These are phyloP conservation scores for Tubulanus polymorphus DNA, from an alignment of 2,888 invertebrate genomes.

Conservation along the genomic window DNA sequence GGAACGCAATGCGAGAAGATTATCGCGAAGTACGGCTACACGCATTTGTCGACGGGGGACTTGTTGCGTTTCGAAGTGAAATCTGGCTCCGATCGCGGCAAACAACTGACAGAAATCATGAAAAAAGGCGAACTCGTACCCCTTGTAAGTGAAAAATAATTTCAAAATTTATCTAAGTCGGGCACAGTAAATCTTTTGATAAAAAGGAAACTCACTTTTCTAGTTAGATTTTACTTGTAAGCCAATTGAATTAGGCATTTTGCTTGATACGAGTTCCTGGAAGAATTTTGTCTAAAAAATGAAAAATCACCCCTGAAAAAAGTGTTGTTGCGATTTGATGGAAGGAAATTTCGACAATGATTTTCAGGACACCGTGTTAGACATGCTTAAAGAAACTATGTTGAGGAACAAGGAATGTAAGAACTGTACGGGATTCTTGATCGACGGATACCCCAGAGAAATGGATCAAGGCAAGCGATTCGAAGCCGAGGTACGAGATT, in stretches of 20 bases:
- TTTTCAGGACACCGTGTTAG: slow-evolving; percentile 68
- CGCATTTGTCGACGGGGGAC: slow-evolving; percentile 83
- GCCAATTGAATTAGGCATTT: too few species aligned
- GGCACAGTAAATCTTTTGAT: too few species aligned
- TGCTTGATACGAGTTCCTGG: too few species aligned
- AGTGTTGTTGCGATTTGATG: too few species aligned
- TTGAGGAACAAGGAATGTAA: too few species aligned
- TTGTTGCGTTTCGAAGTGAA: slow-evolving; percentile 83
- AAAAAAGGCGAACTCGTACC: slow-evolving; percentile 83
- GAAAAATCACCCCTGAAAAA: too few species aligned
- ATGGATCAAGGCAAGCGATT: slow-evolving; percentile 82
- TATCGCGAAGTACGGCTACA: slow-evolving; percentile 86
- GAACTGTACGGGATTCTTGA: slow-evolving; percentile 82
- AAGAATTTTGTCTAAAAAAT: too few species aligned
- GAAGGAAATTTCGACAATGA: too few species aligned
- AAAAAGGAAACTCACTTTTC: too few species aligned
- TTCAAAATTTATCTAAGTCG: too few species aligned
- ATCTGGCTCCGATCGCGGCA: slow-evolving; percentile 82
- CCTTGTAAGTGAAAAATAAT: slow-evolving; percentile 60
- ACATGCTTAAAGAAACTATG: slow-evolving; percentile 77
- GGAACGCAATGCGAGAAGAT: slow-evolving; percentile 94
- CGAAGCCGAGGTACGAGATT: slow-evolving; percentile 71
- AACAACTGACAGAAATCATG: slow-evolving; percentile 80
- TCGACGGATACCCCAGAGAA: slow-evolving; percentile 93
- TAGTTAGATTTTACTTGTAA: too few species aligned